Evolutionary conservation across 2,888 invertebrate species (phyloP).

Genomic region (Eupithecia pulchellata): DNA sequence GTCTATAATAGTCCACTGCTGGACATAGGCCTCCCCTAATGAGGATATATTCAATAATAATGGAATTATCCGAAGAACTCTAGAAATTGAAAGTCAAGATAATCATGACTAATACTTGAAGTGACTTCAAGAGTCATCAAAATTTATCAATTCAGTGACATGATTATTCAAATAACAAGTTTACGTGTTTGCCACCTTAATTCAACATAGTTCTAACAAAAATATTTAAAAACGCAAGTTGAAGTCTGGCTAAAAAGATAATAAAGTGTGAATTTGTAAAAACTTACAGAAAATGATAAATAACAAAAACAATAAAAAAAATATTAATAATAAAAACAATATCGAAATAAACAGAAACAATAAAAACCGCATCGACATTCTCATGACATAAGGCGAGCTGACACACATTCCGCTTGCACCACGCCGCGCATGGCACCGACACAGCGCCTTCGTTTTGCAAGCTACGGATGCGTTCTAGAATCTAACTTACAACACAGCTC

Average conservation of each 20-base stretch:
- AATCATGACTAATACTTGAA: not conserved
- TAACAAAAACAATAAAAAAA: constrained; percentile 43
- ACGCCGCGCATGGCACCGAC: constrained; percentile 62
- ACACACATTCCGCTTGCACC: constrained; percentile 74
- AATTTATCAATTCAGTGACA: not conserved
- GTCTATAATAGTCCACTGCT: too few relatives aligned
- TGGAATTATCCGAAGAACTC: not conserved
- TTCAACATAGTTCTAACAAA: not conserved
- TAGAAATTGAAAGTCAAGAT: not conserved
- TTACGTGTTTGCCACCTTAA: not conserved
- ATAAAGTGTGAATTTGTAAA: not conserved
- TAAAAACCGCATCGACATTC: constrained; percentile 50
- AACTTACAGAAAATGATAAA: not conserved
- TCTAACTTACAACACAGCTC: constrained; percentile 35
- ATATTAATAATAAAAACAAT: constrained; percentile 41
- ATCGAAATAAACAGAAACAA: constrained; percentile 30
- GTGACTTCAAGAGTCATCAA: not conserved
- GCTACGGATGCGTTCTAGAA: constrained; percentile 58
- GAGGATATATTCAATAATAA: too few relatives aligned
- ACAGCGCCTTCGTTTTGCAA: constrained; percentile 57
- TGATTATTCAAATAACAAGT: not conserved
- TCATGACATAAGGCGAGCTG: constrained; percentile 68
- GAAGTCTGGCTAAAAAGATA: not conserved
- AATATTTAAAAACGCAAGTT: too few relatives aligned
- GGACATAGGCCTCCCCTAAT: too few relatives aligned